phyloP scores from a whole-genome alignment of 2,888 invertebrate genomes.

The Ligdia adustata region DNA sequence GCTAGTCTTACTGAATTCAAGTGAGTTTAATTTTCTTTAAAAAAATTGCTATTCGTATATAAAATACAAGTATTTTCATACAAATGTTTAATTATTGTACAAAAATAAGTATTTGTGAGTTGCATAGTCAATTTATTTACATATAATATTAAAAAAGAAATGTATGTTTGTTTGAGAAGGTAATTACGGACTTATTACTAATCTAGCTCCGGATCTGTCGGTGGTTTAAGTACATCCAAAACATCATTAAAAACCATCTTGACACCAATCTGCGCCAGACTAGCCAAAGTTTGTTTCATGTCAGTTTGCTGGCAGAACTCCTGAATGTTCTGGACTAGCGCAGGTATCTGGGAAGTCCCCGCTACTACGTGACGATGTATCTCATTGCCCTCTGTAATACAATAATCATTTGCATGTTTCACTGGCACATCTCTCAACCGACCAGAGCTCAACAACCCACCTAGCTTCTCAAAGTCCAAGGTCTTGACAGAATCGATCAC shows the following conservation, averaged over 20 bases:
- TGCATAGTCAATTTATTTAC: too few relatives aligned
- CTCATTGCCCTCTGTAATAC: slow-evolving; percentile 18
- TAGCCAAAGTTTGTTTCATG: background rate
- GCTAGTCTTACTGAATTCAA: too few relatives aligned
- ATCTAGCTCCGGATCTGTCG: slow-evolving; percentile 5
- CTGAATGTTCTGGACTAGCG: slow-evolving; percentile 10
- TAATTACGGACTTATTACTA: slow-evolving; percentile 3
- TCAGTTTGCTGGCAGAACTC: slow-evolving; percentile 4
- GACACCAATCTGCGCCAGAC: background rate
- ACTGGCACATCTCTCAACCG: slow-evolving; percentile 26
- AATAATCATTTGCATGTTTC: slow-evolving; percentile 20
- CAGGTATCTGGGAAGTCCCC: slow-evolving; percentile 10
- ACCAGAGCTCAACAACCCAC: slow-evolving; percentile 28
- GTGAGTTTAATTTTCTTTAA: too few relatives aligned
- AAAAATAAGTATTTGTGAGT: too few relatives aligned
- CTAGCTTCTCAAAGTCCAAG: slow-evolving; percentile 28
- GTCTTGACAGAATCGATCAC: slow-evolving; percentile 30
- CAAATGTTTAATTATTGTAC: too few relatives aligned
- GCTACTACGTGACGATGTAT: slow-evolving; percentile 19
- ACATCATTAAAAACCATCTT: background rate
- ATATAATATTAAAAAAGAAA: too few relatives aligned
- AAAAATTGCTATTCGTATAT: too few relatives aligned
- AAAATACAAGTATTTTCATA: too few relatives aligned
- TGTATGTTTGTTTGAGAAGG: too few relatives aligned
- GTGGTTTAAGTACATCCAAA: background rate